Evolutionary conservation across 2,797 vertebrate genomes (phyloP).

Genomic region (Dallia pectoralis): DNA sequence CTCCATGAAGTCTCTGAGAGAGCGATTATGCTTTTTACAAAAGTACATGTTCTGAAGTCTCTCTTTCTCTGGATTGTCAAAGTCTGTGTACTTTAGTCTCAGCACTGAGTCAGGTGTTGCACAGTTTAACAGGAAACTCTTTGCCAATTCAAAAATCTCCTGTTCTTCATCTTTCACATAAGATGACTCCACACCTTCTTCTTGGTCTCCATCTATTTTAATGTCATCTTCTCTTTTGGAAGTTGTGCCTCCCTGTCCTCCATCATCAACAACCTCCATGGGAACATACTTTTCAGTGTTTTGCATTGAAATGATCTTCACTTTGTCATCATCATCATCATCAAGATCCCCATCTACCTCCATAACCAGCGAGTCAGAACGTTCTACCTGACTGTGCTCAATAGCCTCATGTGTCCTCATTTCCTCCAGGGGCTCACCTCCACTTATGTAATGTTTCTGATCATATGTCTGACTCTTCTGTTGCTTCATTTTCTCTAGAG

Average conservation of each 20-base stretch:
- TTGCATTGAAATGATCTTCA: slow-evolving; percentile 16
- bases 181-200: slow-evolving; percentile 36
- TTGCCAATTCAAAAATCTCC: slow-evolving; percentile 58
- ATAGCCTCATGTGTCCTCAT: slow-evolving; percentile 23
- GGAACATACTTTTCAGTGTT: slow-evolving; percentile 22
- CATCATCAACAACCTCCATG: slow-evolving; percentile 25
- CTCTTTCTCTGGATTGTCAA: slow-evolving; percentile 62
- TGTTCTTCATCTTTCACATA: slow-evolving; percentile 44
- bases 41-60: slow-evolving; percentile 70
- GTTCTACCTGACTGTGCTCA: slow-evolving; percentile 17
- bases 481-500: slow-evolving; percentile 41
- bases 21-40: slow-evolving; percentile 68
- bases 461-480: neutral
- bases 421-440: slow-evolving; percentile 9
- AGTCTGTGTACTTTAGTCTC: slow-evolving; percentile 67
- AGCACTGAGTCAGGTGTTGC: slow-evolving; percentile 76
- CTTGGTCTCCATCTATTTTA: slow-evolving; percentile 27
- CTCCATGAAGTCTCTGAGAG: slow-evolving; percentile 66
- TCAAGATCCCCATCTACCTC: slow-evolving; percentile 16
- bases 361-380: slow-evolving; percentile 16
- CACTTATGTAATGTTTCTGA: slow-evolving; percentile 17
- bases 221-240: slow-evolving; percentile 13
- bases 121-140: slow-evolving; percentile 70
- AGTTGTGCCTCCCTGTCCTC: slow-evolving; percentile 4
- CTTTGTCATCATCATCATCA: neutral